Evolutionary conservation across 92 coral and sea anemone species (phyloP).

Genomic region (Siderastrea siderea): DNA sequence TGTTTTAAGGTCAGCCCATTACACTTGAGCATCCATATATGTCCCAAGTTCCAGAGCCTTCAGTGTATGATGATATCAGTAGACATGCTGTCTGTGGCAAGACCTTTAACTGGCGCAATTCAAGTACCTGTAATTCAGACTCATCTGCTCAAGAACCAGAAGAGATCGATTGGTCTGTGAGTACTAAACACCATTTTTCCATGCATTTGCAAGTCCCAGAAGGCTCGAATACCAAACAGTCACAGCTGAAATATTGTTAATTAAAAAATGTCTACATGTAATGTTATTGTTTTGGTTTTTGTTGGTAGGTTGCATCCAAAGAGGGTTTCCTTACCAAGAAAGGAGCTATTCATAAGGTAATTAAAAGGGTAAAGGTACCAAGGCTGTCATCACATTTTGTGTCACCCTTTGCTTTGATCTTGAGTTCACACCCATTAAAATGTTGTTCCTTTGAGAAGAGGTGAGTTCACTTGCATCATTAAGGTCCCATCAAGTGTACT

Average conservation of each 20-base stretch:
- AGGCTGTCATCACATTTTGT: background rate
- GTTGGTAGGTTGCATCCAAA: slow-evolving; percentile 71
- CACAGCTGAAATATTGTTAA: too few species aligned
- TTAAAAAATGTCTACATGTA: too few species aligned
- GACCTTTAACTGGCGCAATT: background rate
- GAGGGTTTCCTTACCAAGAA: slow-evolving; percentile 81
- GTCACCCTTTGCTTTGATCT: background rate
- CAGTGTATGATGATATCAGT: slow-evolving; percentile 71
- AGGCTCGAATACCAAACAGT: too few species aligned
- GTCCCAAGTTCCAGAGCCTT: slow-evolving; percentile 65
- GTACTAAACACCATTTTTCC: background rate
- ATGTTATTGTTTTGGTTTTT: background rate
- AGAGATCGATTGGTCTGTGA: slow-evolving; percentile 49
- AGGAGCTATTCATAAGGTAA: slow-evolving; percentile 77
- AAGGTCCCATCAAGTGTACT: too few species aligned
- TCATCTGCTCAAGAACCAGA: slow-evolving; percentile 10
- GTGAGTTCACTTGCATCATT: too few species aligned
- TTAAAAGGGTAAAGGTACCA: background rate
- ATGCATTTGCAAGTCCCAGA: background rate
- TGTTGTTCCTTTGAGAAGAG: background rate
- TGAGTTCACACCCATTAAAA: background rate
- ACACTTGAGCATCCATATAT: slow-evolving; percentile 65
- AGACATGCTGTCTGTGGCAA: slow-evolving; percentile 69
- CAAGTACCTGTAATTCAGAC: background rate
- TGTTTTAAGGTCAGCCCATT: slow-evolving; percentile 66